Base-by-base conservation (phyloP, 2,113 vertebrate genomes). In the Ailuropoda melanoleuca region DNA sequence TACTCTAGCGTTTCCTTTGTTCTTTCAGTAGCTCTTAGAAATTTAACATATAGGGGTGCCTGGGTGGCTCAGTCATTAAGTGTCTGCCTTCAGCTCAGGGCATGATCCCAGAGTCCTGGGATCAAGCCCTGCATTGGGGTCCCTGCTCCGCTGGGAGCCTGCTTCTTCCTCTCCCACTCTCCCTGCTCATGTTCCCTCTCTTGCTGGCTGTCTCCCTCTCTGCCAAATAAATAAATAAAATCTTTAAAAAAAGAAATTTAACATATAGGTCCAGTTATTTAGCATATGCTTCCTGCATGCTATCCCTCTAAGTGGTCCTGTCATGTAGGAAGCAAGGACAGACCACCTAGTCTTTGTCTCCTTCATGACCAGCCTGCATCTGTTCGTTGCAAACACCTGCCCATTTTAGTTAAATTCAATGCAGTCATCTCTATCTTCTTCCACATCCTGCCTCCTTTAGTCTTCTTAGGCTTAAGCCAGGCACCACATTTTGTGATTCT, bases 21-120 rank as follows among this genome's bases (percentile, higher is more conserved):
- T 93, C 50, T 95, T 93, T 46, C 29, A 19, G 11, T 39, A 75
- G 12, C 56, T 85, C 17, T 77, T 86, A 78, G 48, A 72, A 83
- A 48, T 31, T 7, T 39, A 34, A 68, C 14, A 12, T 14, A 8
- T 7, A 77, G 0, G n/a, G 43, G 43, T 6, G 5, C 43, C 43
- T 43, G 43, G 43, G 43, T 43, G 43, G 43, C 43, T 43, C 43
- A 43, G 43, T 43, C 43, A 43, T 43, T 43, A 43, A 43, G 43
- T 43, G 43, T 43, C 43, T 43, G 43, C 43, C 43, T 43, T 43
- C 43, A 43, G 43, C 43, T 43, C 43, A 43, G 43, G 43, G 43
- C 43, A 43, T 43, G 43, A 43, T 43, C 43, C 43, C 43, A 43
- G 43, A 43, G 43, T 43, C 43, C 43, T 43, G 43, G 43, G 43